Evolutionary conservation across 2,797 vertebrate genomes (phyloP).

Genomic region (Lycodopsis pacificus): DNA sequence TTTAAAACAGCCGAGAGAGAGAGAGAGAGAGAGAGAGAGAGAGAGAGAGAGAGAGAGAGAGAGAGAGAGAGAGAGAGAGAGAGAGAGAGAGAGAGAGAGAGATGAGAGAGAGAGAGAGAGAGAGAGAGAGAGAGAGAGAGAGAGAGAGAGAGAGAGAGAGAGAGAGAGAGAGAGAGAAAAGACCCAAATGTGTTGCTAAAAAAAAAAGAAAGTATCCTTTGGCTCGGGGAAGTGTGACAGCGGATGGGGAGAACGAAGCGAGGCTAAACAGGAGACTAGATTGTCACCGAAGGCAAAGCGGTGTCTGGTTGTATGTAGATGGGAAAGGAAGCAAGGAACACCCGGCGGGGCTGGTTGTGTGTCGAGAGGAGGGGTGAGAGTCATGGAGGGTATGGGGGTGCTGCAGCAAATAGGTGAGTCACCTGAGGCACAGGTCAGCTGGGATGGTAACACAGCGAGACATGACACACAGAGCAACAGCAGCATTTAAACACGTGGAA

Average conservation of each 20-base stretch:
- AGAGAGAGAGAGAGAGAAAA: conserved; percentile 22
- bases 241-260: conserved; percentile 37
- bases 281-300: conserved; percentile 36
- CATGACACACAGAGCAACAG: conserved; percentile 15
- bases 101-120: not conserved
- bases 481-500: not conserved
- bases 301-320: conserved; percentile 45
- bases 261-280: conserved; percentile 41
- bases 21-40: conserved; percentile 20
- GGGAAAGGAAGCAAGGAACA: conserved; percentile 5
- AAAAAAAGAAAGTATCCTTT: conserved; percentile 39
- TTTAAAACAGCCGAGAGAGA: conserved; percentile 56
- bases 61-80: conserved; percentile 12
- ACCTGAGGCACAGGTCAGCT: conserved; percentile 48
- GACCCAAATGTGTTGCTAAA: conserved; percentile 48
- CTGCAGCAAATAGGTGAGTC: conserved; percentile 56
- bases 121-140: conserved; percentile 18
- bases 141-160: conserved; percentile 6
- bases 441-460: conserved; percentile 27
- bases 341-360: conserved; percentile 24
- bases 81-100: conserved; percentile 14
- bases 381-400: conserved; percentile 29
- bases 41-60: not conserved
- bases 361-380: conserved; percentile 9
- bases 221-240: conserved; percentile 48